Evolutionary conservation across 2,888 invertebrate genomes (phyloP).

Genomic region (Lochmaea crataegi): DNA sequence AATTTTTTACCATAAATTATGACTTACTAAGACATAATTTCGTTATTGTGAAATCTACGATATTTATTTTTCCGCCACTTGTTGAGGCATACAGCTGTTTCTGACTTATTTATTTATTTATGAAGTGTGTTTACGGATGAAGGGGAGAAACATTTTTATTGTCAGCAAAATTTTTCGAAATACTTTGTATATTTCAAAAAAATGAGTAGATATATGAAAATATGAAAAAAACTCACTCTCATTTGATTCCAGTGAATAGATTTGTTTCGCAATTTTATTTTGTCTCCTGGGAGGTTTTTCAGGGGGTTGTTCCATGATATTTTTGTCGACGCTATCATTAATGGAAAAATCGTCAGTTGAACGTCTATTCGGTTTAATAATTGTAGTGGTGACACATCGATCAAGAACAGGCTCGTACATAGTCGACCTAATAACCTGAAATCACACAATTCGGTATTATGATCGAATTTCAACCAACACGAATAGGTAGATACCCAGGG

Average conservation of each 20-base stretch:
- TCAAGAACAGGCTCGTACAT: constrained; percentile 63
- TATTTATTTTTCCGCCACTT: no score
- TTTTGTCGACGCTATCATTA: constrained; percentile 39
- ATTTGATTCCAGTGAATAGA: constrained; percentile 39
- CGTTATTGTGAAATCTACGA: no score
- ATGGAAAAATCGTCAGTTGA: constrained; percentile 35
- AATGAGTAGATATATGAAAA: no score
- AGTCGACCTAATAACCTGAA: constrained; percentile 55
- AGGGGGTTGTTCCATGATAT: constrained; percentile 45
- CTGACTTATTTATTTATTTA: no score
- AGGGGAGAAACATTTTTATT: no score
- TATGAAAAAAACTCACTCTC: constrained; percentile 42
- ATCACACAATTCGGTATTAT: constrained; percentile 18
- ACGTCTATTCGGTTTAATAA: constrained; percentile 53
- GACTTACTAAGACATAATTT: no score
- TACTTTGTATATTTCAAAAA: no score
- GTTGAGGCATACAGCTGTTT: no score
- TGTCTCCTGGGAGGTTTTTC: constrained; percentile 55
- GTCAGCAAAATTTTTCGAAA: no score
- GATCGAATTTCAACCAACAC: constrained; percentile 1
- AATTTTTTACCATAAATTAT: no score
- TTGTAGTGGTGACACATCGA: constrained; percentile 56
- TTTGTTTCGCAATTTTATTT: constrained; percentile 31
- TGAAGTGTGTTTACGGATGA: no score
- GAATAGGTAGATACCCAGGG: neutral